Percentiles rank a stretch among this genome's conserved stretches.
phyloP scores from a whole-genome alignment of 1,140 invertebrate species.

The Proctacanthus coquilletti region DNA sequence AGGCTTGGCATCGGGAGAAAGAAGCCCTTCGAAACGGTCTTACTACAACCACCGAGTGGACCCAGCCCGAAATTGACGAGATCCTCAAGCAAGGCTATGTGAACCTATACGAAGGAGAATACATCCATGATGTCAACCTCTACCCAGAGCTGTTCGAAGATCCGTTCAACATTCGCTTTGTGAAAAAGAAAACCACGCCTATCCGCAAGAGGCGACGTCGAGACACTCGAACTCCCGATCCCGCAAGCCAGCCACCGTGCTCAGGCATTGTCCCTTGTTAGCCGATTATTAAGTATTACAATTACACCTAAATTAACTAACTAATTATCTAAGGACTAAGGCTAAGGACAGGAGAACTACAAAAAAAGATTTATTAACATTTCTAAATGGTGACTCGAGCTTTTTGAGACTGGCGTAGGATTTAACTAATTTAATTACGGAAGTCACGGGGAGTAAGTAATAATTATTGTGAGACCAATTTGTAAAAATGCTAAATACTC shows the following conservation, averaged over 20 bases:
- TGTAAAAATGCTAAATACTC: too few species aligned
- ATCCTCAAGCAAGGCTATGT: constrained; percentile 69
- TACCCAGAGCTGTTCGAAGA: constrained; percentile 91
- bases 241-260: too few species aligned
- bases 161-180: constrained; percentile 83
- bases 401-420: constrained; percentile 8
- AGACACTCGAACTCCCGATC: background rate
- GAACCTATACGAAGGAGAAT: constrained; percentile 74
- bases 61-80: constrained; percentile 68
- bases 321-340: background rate
- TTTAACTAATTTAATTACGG: constrained; percentile 1
- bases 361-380: background rate
- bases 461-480: constrained; percentile 2
- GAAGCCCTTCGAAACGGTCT: constrained; percentile 65
- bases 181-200: constrained; percentile 55
- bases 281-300: background rate
- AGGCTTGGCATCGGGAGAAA: constrained; percentile 83
- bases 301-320: background rate
- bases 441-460: background rate
- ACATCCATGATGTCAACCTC: constrained; percentile 72
- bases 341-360: background rate
- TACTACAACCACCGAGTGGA: constrained; percentile 55
- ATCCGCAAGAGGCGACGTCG: constrained; percentile 42
- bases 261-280: background rate
- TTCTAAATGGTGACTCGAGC: constrained; percentile 5